Conservation (phyloP, 2,888 invertebrate species). For the Melikaiella ostensackeni region DNA sequence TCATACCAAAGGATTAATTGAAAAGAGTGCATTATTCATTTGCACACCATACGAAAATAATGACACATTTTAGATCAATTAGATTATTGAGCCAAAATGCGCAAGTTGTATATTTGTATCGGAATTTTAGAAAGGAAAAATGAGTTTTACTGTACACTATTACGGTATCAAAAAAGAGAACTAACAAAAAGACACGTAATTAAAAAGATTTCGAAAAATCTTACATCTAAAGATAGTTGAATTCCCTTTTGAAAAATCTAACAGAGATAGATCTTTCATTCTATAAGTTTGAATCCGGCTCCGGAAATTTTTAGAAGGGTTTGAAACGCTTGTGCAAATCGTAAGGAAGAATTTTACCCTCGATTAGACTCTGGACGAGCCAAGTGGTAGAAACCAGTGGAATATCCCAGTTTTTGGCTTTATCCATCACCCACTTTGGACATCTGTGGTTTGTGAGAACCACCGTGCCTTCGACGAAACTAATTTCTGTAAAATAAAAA, state of each 20-base stretch:
- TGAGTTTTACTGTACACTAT: slow-evolving; percentile 11
- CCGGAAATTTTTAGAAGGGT: slow-evolving; percentile 54
- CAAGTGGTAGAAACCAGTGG: slow-evolving; percentile 84
- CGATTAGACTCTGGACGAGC: slow-evolving; percentile 84
- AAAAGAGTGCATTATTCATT: not conserved
- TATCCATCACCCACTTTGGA: slow-evolving; percentile 79
- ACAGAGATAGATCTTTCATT: not conserved
- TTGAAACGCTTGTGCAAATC: slow-evolving; percentile 73
- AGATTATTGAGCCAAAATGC: not conserved
- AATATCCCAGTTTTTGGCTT: slow-evolving; percentile 80
- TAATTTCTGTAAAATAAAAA: slow-evolving; percentile 70
- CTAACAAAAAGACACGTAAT: slow-evolving; percentile 1
- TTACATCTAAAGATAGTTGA: slow-evolving; percentile 27
- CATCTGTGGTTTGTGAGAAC: slow-evolving; percentile 83
- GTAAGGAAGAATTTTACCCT: slow-evolving; percentile 79
- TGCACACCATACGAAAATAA: slow-evolving; percentile 17
- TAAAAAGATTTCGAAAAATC: slow-evolving; percentile 22
- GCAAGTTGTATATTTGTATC: not conserved
- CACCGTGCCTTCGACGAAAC: slow-evolving; percentile 71
- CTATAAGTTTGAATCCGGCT: slow-evolving; percentile 79
- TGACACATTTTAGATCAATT: slow-evolving; percentile 8
- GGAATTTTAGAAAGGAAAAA: slow-evolving; percentile 13
- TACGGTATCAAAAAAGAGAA: not conserved
- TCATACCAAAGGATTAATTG: not conserved
- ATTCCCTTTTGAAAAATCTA: slow-evolving; percentile 10